Conservation (phyloP, 2,888 invertebrate species). For the Dolomedes plantarius region DNA sequence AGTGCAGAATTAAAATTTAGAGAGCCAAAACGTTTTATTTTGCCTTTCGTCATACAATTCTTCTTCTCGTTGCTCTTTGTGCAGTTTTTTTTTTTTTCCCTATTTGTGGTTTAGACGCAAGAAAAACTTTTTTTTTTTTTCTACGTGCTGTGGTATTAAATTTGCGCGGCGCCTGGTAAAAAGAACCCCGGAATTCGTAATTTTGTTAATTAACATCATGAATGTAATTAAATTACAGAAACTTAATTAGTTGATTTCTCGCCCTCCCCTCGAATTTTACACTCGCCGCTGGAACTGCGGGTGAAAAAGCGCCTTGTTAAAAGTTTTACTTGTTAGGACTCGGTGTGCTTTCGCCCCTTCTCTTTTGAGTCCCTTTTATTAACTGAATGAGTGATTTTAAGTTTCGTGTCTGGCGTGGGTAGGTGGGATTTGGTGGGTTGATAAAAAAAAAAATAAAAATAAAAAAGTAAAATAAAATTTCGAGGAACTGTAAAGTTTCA, state of each 20-base stretch:
- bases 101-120: not conserved
- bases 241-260: slow-evolving; percentile 54
- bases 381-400: slow-evolving; percentile 3
- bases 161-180: slow-evolving; percentile 23
- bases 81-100: slow-evolving; percentile 12
- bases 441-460: not conserved
- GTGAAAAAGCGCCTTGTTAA: not conserved
- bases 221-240: slow-evolving; percentile 68
- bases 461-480: no score
- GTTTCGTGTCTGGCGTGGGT: not conserved
- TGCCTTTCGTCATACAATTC: slow-evolving; percentile 36
- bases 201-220: slow-evolving; percentile 70
- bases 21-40: slow-evolving; percentile 32
- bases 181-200: slow-evolving; percentile 55
- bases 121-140: slow-evolving; percentile 31
- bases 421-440: not conserved
- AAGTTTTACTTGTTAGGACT: slow-evolving; percentile 2
- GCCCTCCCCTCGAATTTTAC: not conserved
- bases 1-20: slow-evolving; percentile 60
- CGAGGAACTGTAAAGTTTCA: no score
- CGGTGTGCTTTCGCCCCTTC: not conserved
- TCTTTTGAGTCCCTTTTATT: not conserved
- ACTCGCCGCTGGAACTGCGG: not conserved
- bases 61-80: not conserved
- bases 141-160: slow-evolving; percentile 42